phyloP scores from a whole-genome alignment of 92 coral and sea anemone species.

The Zoanthus solanderi region DNA sequence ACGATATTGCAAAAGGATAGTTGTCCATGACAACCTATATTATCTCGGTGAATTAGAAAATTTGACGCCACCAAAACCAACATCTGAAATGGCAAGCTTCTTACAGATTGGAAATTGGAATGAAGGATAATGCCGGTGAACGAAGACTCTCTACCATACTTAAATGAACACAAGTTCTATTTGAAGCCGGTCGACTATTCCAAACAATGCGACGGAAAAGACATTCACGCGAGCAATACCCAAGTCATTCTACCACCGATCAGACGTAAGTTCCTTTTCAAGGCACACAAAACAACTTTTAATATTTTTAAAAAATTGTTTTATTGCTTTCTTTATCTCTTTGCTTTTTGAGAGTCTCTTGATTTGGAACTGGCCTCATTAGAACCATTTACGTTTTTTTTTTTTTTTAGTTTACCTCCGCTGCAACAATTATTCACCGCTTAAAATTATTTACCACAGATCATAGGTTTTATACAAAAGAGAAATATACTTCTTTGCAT shows the following conservation, averaged over 20 bases:
- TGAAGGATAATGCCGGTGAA: constrained; percentile 17
- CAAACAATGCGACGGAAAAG: constrained; percentile 30
- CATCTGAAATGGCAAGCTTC: background rate
- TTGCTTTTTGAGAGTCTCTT: background rate
- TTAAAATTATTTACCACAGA: background rate
- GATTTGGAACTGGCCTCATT: no score
- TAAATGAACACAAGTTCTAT: constrained; percentile 29
- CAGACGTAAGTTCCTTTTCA: constrained; percentile 21
- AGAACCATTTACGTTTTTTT: background rate
- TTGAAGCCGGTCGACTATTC: constrained; percentile 9
- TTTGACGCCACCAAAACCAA: background rate
- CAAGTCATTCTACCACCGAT: constrained; percentile 31
- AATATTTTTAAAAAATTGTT: background rate
- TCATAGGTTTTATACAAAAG: background rate
- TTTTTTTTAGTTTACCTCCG: background rate
- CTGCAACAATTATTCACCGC: background rate
- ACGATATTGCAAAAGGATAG: background rate
- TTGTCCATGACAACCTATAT: constrained; percentile 28
- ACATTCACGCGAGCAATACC: constrained; percentile 5
- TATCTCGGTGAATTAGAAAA: background rate
- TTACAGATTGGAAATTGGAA: background rate
- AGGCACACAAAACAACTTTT: no score
- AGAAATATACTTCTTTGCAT: background rate
- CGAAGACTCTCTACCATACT: constrained; percentile 4
- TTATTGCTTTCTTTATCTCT: background rate